Percentiles rank a stretch among this genome's conserved stretches.
These are phyloP conservation scores for Pseudococcus longispinus DNA, from an alignment of 2,888 invertebrate species.

Conservation along the genomic window DNA sequence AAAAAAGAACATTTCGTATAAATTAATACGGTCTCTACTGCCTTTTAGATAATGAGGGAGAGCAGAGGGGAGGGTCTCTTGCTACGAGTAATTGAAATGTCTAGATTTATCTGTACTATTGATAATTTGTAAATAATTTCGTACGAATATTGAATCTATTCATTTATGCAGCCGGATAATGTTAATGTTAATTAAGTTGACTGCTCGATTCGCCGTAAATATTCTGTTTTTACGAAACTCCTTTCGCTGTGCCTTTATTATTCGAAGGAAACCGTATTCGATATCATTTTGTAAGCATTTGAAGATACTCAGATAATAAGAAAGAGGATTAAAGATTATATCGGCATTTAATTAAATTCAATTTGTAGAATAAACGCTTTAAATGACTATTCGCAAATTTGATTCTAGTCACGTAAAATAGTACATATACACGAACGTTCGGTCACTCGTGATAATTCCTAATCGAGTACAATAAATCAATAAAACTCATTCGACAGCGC, in stretches of 20 bases:
- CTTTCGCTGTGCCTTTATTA: too few species aligned
- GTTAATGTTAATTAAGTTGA: neutral
- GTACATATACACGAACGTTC: neutral
- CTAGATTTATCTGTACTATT: too few species aligned
- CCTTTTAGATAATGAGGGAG: too few species aligned
- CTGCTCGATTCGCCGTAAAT: conserved; percentile 2
- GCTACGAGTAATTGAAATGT: too few species aligned
- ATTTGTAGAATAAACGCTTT: neutral
- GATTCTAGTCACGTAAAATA: conserved; percentile 8
- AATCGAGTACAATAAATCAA: neutral
- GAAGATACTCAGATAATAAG: too few species aligned
- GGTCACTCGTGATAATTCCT: neutral
- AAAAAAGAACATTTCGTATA: too few species aligned
- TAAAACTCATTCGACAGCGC: neutral
- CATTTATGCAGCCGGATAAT: neutral
- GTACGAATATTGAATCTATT: too few species aligned
- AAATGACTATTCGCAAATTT: neutral
- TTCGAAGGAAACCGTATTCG: neutral
- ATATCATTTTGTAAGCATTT: too few species aligned
- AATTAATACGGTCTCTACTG: too few species aligned
- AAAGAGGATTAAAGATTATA: too few species aligned
- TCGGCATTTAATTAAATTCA: neutral
- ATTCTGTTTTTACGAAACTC: neutral
- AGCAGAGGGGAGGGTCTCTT: too few species aligned
- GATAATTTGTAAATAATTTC: too few species aligned